Percentiles rank a stretch among this genome's conserved stretches.
Conservation (phyloP, 2,888 invertebrate species). For the Uropetala carovei region DNA sequence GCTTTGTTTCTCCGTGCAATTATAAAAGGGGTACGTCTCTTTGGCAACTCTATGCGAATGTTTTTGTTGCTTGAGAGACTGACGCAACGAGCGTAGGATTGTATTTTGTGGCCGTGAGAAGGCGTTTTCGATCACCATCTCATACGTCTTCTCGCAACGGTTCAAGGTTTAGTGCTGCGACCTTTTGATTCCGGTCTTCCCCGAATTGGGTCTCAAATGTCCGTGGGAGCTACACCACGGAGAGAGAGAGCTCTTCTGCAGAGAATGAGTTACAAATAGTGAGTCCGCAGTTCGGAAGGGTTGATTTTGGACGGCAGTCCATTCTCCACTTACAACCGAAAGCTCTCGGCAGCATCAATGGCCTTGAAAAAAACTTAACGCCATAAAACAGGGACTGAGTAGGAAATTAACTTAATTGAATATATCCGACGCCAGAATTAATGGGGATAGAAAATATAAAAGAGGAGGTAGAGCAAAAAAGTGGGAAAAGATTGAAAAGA, state of each 20-base stretch:
- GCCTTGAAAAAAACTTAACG: too few species aligned
- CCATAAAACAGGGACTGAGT: too few species aligned
- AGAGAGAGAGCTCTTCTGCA: neutral
- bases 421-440: too few species aligned
- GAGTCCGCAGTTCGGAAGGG: neutral
- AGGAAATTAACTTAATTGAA: too few species aligned
- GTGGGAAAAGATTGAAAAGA: too few species aligned
- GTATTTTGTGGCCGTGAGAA: neutral
- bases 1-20: too few species aligned
- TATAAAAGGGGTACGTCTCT: too few species aligned
- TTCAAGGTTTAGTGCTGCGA: slow-evolving; percentile 4
- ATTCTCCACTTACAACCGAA: neutral
- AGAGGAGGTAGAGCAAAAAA: too few species aligned
- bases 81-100: neutral
- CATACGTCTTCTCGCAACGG: neutral
- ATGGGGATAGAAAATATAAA: too few species aligned
- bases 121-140: neutral
- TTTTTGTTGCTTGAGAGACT: neutral
- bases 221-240: neutral
- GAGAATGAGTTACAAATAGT: neutral
- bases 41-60: too few species aligned
- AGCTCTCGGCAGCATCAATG: too few species aligned
- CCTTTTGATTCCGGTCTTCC: neutral
- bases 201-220: neutral
- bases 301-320: neutral